Percentiles rank a stretch among this genome's conserved stretches.
phyloP scores from a whole-genome alignment of 2,888 invertebrate genomes.

The Rapana venosa region DNA sequence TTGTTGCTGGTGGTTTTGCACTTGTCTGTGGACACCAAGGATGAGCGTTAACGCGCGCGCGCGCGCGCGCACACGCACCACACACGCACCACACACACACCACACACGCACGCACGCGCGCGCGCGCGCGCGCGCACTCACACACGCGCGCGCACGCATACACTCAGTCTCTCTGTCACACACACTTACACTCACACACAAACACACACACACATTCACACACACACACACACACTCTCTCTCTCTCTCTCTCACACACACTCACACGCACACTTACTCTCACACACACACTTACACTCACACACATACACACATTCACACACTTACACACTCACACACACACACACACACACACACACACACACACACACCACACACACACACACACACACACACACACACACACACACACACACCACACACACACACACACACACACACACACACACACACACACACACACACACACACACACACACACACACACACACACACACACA shows the following conservation, averaged over 20 bases:
- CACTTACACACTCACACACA: too few species aligned
- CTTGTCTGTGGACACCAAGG: conserved; percentile 16
- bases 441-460: background rate
- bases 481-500: too few species aligned
- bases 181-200: too few species aligned
- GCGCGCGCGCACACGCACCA: background rate
- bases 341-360: background rate
- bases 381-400: too few species aligned
- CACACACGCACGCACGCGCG: conserved; percentile 1
- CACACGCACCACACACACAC: background rate
- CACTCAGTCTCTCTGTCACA: background rate
- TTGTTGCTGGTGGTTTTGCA: conserved; percentile 36
- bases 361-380: too few species aligned
- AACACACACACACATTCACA: background rate
- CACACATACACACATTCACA: too few species aligned
- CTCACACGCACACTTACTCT: too few species aligned
- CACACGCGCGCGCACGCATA: background rate
- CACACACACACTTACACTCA: too few species aligned
- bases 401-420: too few species aligned
- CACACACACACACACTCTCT: background rate
- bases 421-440: too few species aligned
- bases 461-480: background rate
- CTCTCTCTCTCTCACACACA: too few species aligned
- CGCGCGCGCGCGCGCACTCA: background rate
- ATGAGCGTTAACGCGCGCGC: background rate